A percentile compares a stretch with the other conserved stretches of the same genome.
phyloP scores from a whole-genome alignment of 2,113 vertebrate species.

The Geococcyx californianus region DNA sequence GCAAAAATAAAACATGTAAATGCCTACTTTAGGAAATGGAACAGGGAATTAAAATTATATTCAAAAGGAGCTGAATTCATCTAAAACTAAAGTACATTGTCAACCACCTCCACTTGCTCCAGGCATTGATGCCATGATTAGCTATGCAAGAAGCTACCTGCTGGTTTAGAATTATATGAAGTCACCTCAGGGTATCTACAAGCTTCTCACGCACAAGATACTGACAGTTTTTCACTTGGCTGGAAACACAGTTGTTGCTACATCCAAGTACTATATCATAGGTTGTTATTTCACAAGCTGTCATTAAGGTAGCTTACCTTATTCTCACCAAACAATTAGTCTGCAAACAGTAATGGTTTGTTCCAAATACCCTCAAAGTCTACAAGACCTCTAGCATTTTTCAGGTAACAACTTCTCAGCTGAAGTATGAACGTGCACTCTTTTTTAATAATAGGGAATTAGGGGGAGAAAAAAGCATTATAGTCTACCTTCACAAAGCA shows the following conservation, averaged over 20 bases:
- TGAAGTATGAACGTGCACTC: conserved; percentile 18
- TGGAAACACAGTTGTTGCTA: conserved; percentile 74
- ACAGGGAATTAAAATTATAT: conserved; percentile 75
- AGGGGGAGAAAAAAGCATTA: neutral
- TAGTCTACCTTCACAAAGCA: conserved; percentile 38
- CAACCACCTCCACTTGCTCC: conserved; percentile 80
- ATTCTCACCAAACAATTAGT: conserved; percentile 74
- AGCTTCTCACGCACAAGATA: conserved; percentile 85
- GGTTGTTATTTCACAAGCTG: conserved; percentile 79
- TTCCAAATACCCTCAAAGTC: conserved; percentile 68
- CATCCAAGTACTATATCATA: conserved; percentile 78
- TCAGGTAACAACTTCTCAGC: conserved; percentile 27
- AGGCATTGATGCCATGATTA: conserved; percentile 83
- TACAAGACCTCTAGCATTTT: conserved; percentile 55
- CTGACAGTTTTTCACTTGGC: conserved; percentile 77
- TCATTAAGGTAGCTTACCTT: conserved; percentile 74
- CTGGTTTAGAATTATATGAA: conserved; percentile 81
- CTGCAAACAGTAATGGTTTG: conserved; percentile 74
- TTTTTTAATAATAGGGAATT: conserved; percentile 25
- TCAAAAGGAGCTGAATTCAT: conserved; percentile 78
- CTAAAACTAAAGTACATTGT: conserved; percentile 78
- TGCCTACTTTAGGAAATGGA: conserved; percentile 68
- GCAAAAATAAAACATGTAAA: conserved; percentile 65
- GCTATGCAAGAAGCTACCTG: conserved; percentile 86
- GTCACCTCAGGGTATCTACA: conserved; percentile 80